These are phyloP conservation scores for Stomorhina lunata DNA, from an alignment of 2,888 invertebrate genomes.

Conservation along the genomic window DNA sequence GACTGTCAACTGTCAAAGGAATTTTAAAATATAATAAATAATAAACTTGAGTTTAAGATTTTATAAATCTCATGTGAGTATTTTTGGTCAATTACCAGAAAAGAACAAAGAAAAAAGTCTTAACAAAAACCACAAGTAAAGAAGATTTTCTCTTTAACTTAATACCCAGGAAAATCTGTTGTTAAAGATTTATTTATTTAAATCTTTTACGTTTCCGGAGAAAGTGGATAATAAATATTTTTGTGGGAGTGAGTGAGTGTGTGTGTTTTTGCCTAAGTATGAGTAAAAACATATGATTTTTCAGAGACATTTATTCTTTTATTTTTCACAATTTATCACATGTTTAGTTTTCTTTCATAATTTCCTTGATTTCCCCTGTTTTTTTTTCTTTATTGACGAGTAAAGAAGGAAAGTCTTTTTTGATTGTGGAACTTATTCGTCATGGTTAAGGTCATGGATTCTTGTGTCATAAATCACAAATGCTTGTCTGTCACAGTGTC, in stretches of 20 bases:
- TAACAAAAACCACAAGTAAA: constrained; percentile 14
- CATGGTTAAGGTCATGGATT: constrained; percentile 61
- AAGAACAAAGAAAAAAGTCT: background rate
- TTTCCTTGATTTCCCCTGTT: background rate
- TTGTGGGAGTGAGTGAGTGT: background rate
- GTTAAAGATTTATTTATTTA: no score
- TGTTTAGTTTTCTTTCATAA: background rate
- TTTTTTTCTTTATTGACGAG: background rate
- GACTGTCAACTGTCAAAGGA: constrained; percentile 18
- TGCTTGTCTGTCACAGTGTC: constrained; percentile 60
- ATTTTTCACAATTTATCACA: constrained; percentile 19
- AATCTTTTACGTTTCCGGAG: no score
- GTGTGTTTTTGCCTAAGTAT: background rate
- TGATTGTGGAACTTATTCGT: constrained; percentile 42
- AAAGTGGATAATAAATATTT: no score
- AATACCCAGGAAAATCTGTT: background rate
- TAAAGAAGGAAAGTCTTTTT: background rate
- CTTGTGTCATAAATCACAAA: constrained; percentile 54
- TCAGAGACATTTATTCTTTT: constrained; percentile 10
- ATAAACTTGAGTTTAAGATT: background rate
- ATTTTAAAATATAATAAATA: constrained; percentile 7
- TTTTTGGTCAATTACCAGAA: constrained; percentile 41
- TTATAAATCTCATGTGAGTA: constrained; percentile 7
- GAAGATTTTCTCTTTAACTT: background rate
- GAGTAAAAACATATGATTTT: constrained; percentile 39